Conservation (phyloP, 1,140 invertebrate species). For the Aphelinus atriplicis region DNA sequence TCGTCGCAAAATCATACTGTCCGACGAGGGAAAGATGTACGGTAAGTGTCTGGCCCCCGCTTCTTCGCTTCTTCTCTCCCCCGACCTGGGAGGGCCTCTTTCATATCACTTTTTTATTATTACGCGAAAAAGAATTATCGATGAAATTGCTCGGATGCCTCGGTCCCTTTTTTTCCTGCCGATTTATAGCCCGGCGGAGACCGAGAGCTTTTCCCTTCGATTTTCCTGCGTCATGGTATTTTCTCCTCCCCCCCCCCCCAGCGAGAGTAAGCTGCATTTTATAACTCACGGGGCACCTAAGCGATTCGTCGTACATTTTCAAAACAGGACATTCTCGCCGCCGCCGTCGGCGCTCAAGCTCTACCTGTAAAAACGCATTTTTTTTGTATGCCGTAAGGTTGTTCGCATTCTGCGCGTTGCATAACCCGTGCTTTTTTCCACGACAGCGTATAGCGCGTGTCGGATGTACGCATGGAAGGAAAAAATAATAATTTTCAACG, state of each 20-base stretch:
- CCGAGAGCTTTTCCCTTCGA: background rate
- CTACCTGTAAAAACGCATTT: too few species aligned
- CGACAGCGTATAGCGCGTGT: too few species aligned
- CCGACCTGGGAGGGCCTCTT: too few species aligned
- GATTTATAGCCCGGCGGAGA: background rate
- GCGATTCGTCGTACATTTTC: too few species aligned
- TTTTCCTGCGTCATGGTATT: background rate
- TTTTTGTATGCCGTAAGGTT: too few species aligned
- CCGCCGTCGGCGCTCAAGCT: too few species aligned
- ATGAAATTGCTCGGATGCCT: slow-evolving; percentile 7
- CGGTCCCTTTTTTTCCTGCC: background rate
- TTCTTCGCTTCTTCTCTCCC: background rate
- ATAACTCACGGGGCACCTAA: background rate
- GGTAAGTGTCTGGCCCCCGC: slow-evolving; percentile 78
- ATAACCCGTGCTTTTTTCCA: too few species aligned
- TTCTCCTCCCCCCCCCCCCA: background rate
- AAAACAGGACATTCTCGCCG: too few species aligned
- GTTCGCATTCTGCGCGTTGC: too few species aligned
- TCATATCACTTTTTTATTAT: background rate
- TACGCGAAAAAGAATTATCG: slow-evolving; percentile 13
- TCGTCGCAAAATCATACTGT: slow-evolving; percentile 98
- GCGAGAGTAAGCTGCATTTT: background rate
- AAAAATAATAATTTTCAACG: too few species aligned
- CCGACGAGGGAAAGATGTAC: slow-evolving; percentile 99
- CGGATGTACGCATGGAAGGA: too few species aligned